Evolutionary conservation across 1,140 invertebrate genomes (phyloP), one percentile per base, ranked within the genome.

Genomic region (Leptestheria dahalacensis): DNA sequence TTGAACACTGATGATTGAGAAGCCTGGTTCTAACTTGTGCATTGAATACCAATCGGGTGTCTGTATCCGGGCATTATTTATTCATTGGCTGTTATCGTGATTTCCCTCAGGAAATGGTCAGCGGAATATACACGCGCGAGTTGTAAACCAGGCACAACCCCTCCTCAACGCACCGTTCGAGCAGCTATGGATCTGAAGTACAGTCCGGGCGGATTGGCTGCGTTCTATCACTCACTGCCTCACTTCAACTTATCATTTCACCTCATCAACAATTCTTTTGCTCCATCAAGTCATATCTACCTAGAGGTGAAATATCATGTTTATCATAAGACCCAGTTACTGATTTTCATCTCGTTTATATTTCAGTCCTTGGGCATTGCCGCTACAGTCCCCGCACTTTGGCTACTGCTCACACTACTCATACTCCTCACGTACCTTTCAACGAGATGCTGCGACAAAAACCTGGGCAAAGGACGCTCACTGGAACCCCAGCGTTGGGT

Each of bases 391-490:
- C 92, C 92, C 9, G 88, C 91, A 56, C 84, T 85, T 10, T 85
- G 89, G 82, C 77, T 94, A 64, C 91, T 94, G 65, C 73, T 94
- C 18, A 91, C 91, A 9, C 76, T 95, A 61, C 77, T 93, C 62
- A 80, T 91, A 47, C 78, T 92, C 62, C 78, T 93, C 64, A 85
- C 92, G 64, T 95, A 93, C 74, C 77, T 95, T 65, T 81, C 93
- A 71, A 91, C 90, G 63, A 80, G 91, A 74, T 96, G 92, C 74
- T 95, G 91, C 77, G 91, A 93, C 74, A 78, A 87, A 66, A 88
- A 89, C 70, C 85, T 86, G 59, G 81, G 88, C 49, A 84, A 87
- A 59, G 82, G 85, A 56, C 82, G 82, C 68, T 88, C 86, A 67
- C 88, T 92, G 71, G 82, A 85, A 57, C 84, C 88, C 65, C 74